Conservation (phyloP, 2,797 vertebrate species). For the Nothura maculosa region DNA sequence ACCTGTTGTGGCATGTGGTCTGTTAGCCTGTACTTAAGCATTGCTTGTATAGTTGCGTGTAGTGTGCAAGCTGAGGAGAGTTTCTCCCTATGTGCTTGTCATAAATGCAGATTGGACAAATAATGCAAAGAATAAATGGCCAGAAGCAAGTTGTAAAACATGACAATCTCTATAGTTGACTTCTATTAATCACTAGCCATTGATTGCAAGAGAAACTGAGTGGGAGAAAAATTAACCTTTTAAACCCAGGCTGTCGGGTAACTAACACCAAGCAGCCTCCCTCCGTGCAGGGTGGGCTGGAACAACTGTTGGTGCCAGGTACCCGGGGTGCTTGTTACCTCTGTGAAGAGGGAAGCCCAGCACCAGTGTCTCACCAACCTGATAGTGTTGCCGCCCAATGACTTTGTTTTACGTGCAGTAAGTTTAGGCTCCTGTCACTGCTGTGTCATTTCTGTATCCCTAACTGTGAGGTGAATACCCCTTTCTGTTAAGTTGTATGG, state of each 20-base stretch:
- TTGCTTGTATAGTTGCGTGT: not conserved
- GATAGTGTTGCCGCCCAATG: not conserved
- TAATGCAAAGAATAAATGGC: not conserved
- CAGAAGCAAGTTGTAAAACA: conserved; percentile 38
- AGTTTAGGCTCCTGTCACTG: not conserved
- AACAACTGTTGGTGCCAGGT: not conserved
- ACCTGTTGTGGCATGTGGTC: not conserved
- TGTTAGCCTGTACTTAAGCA: not conserved
- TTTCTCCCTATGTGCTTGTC: not conserved
- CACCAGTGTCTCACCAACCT: not conserved
- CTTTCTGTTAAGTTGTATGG: conserved; percentile 13
- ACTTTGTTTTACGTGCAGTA: not conserved
- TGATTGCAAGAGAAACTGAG: conserved; percentile 32
- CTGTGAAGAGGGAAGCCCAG: not conserved
- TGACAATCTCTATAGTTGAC: not conserved
- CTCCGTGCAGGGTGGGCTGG: not conserved
- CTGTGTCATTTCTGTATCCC: not conserved
- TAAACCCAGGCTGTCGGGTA: conserved; percentile 49
- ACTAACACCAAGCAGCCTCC: not conserved
- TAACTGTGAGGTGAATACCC: not conserved
- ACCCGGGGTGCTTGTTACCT: not conserved
- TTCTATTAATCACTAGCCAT: conserved; percentile 35
- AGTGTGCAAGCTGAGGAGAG: not conserved
- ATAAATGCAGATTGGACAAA: conserved; percentile 36
- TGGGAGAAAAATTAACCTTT: conserved; percentile 48